phyloP scores from a whole-genome alignment of 2,797 vertebrate genomes.

The Dipus sagitta region DNA sequence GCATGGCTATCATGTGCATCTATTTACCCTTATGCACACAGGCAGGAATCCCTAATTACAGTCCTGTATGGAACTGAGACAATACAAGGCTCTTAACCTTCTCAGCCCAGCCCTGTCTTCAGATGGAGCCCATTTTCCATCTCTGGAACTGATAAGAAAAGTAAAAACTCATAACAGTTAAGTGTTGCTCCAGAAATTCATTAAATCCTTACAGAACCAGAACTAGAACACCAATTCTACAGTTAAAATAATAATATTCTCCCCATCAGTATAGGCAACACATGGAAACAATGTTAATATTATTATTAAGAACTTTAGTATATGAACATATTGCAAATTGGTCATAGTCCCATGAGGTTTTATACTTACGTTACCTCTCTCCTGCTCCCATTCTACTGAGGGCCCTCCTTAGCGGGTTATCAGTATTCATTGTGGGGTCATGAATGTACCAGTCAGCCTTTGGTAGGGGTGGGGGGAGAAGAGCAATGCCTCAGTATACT shows the following conservation, averaged over 20 bases:
- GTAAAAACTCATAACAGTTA: background rate
- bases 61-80: background rate
- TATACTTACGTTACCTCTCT: too few species aligned
- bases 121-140: background rate
- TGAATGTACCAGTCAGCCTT: too few species aligned
- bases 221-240: background rate
- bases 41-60: slow-evolving; percentile 21
- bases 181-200: background rate
- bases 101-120: background rate
- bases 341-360: too few species aligned
- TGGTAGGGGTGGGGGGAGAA: too few species aligned
- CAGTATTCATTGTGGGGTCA: too few species aligned
- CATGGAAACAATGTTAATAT: background rate
- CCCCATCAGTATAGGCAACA: background rate
- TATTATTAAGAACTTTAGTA: too few species aligned
- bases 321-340: too few species aligned
- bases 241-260: slow-evolving; percentile 25
- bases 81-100: background rate
- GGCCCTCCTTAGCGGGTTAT: too few species aligned
- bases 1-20: background rate
- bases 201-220: background rate
- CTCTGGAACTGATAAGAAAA: background rate
- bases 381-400: too few species aligned
- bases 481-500: too few species aligned
- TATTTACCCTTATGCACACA: background rate